Percentiles rank a stretch among this genome's conserved stretches.
These are phyloP conservation scores for Tarsius wallacei DNA, from an alignment of 2,797 vertebrate genomes.

Conservation along the genomic window DNA sequence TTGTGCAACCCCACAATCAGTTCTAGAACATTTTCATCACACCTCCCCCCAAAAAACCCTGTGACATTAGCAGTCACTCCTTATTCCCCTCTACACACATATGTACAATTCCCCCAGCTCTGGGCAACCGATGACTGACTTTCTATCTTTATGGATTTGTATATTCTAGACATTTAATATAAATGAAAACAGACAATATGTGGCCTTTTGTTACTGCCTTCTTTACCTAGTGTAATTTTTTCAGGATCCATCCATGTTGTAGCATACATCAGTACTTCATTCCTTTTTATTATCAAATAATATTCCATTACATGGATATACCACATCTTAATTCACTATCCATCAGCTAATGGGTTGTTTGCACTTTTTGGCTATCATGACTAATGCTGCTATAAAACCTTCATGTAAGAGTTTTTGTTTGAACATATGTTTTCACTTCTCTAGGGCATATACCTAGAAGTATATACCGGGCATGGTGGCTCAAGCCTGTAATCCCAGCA, in stretches of 20 bases:
- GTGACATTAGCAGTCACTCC: neutral
- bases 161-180: conserved; percentile 14
- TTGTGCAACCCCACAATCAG: neutral
- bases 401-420: conserved; percentile 27
- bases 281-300: conserved; percentile 51
- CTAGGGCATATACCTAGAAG: no score
- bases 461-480: neutral
- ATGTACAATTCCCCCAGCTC: neutral
- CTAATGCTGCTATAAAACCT: conserved; percentile 56
- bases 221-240: conserved; percentile 12
- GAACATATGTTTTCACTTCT: neutral
- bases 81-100: neutral
- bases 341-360: neutral
- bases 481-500: neutral
- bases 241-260: neutral
- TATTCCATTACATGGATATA: neutral
- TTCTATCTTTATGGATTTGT: conserved; percentile 9
- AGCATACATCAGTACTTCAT: neutral
- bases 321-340: conserved; percentile 22
- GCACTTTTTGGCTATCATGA: conserved; percentile 28
- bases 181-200: conserved; percentile 30
- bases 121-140: neutral
- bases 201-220: neutral
- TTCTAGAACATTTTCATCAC: neutral
- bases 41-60: conserved; percentile 2